Percentiles rank a stretch among this genome's conserved stretches.
These are phyloP conservation scores for Melanostoma mellinum DNA, from an alignment of 2,888 invertebrate genomes.

Conservation along the genomic window DNA sequence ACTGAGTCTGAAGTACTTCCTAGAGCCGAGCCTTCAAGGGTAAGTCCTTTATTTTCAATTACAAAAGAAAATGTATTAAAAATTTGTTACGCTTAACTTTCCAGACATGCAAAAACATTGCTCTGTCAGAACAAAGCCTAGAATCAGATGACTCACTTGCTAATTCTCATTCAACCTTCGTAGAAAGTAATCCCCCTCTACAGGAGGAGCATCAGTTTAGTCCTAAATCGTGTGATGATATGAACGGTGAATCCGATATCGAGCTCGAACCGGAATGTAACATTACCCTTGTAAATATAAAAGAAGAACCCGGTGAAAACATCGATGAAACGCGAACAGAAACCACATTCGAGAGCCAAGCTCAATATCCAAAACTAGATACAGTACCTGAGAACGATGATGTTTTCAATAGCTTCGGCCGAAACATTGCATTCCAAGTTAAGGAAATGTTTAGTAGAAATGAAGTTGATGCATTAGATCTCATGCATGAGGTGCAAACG, in stretches of 20 bases:
- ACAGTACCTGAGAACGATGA: constrained; percentile 55
- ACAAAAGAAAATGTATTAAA: no score
- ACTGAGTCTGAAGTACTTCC: constrained; percentile 43
- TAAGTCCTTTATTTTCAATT: constrained; percentile 5
- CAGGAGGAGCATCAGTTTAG: constrained; percentile 39
- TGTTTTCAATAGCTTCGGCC: constrained; percentile 67
- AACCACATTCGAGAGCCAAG: constrained; percentile 23
- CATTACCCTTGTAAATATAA: constrained; percentile 53
- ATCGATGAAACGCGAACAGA: background rate
- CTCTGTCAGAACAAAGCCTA: constrained; percentile 40
- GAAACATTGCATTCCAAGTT: constrained; percentile 67
- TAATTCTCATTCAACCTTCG: constrained; percentile 49
- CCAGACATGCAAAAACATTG: constrained; percentile 35
- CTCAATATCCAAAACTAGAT: constrained; percentile 47
- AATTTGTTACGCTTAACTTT: background rate
- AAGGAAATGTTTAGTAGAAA: constrained; percentile 57
- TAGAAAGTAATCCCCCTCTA: constrained; percentile 50
- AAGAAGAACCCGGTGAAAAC: constrained; percentile 46
- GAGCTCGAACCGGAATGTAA: constrained; percentile 59
- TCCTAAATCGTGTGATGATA: constrained; percentile 34
- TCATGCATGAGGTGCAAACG: constrained; percentile 68
- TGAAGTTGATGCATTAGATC: constrained; percentile 53
- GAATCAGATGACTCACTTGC: constrained; percentile 48
- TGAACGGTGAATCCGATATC: constrained; percentile 32
- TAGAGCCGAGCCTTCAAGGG: constrained; percentile 5